Evolutionary conservation across 2,888 invertebrate genomes (phyloP).

Genomic region (Hetaerina titia): DNA sequence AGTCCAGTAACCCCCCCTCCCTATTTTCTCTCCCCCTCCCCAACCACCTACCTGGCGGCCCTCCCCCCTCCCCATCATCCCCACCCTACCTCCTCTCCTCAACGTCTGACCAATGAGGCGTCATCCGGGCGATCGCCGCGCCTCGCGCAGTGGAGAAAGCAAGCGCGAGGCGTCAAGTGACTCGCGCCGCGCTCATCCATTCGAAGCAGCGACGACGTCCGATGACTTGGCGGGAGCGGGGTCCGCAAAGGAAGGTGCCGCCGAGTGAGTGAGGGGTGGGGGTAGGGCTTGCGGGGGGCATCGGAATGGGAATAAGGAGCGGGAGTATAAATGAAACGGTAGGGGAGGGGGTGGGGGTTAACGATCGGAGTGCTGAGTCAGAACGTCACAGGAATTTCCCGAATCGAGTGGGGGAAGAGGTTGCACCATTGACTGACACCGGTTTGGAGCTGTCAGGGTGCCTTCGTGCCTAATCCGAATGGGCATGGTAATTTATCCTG

Average conservation of each 20-base stretch:
- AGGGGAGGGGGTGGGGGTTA: neutral
- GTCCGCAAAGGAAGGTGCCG: neutral
- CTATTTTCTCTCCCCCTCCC: neutral
- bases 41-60: neutral
- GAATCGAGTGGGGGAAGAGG: neutral
- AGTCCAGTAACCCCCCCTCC: constrained; percentile 16
- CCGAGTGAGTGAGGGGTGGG: neutral
- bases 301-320: neutral
- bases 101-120: constrained; percentile 39
- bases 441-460: neutral
- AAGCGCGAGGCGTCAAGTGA: constrained; percentile 31
- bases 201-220: neutral
- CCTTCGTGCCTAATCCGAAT: neutral
- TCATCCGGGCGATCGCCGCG: constrained; percentile 14
- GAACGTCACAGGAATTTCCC: neutral
- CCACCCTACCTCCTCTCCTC: neutral
- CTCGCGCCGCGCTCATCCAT: neutral
- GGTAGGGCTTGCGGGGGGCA: neutral
- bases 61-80: neutral
- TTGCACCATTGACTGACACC: neutral
- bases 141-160: constrained; percentile 19
- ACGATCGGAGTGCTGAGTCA: neutral
- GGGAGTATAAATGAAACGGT: neutral
- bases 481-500: neutral
- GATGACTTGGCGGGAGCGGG: neutral